Conservation (phyloP, 2,888 invertebrate species). For the Mimas tiliae region DNA sequence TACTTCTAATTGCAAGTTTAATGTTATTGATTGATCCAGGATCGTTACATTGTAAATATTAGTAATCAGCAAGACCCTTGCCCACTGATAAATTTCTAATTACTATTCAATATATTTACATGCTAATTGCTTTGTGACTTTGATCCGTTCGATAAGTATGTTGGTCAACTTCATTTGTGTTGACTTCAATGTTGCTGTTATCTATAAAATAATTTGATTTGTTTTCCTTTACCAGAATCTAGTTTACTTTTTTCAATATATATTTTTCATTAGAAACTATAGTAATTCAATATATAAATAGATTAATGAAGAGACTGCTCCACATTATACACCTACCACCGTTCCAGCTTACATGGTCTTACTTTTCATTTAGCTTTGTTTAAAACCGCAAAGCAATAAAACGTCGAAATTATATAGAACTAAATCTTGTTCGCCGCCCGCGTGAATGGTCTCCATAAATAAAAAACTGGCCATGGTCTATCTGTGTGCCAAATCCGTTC, state of each 20-base stretch:
- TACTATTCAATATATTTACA: slow-evolving; percentile 1
- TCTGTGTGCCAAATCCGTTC: too few relatives aligned
- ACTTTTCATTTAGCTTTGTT: too few relatives aligned
- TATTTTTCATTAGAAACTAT: too few relatives aligned
- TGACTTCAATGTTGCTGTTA: slow-evolving; percentile 7
- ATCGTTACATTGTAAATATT: slow-evolving; percentile 29
- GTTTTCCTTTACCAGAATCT: background rate
- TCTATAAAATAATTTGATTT: background rate
- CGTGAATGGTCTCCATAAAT: too few relatives aligned
- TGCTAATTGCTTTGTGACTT: slow-evolving; percentile 25
- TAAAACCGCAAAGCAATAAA: too few relatives aligned
- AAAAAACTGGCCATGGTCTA: too few relatives aligned
- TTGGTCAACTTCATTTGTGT: slow-evolving; percentile 12
- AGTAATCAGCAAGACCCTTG: slow-evolving; percentile 14
- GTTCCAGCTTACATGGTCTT: too few relatives aligned
- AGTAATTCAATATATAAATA: too few relatives aligned
- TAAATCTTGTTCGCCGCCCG: too few relatives aligned
- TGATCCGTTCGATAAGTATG: slow-evolving; percentile 8
- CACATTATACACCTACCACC: too few relatives aligned
- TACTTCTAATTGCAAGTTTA: background rate
- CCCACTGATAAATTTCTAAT: slow-evolving; percentile 23
- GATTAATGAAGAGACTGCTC: too few relatives aligned
- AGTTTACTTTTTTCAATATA: background rate
- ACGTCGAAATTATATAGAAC: too few relatives aligned
- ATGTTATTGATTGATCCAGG: slow-evolving; percentile 7